A percentile compares a stretch with the other conserved stretches of the same genome.
phyloP scores from a whole-genome alignment of 2,888 invertebrate species.

The Oligia latruncula region DNA sequence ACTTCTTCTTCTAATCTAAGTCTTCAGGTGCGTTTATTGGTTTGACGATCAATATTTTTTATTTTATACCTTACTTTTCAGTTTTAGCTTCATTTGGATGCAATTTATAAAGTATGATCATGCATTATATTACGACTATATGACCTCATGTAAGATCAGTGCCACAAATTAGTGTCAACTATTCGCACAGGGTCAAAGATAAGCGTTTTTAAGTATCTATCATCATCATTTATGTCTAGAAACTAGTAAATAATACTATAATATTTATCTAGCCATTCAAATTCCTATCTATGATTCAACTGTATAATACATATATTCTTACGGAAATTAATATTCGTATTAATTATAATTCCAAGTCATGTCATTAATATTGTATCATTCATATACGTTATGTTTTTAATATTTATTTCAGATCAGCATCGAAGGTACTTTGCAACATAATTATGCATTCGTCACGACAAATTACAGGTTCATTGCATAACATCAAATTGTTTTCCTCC shows the following conservation, averaged over 20 bases:
- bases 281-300: conserved; percentile 38
- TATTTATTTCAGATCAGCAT: neutral
- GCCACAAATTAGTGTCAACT: conserved; percentile 14
- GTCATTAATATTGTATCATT: conserved; percentile 13
- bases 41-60: neutral
- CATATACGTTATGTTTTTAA: neutral
- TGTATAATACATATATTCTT: neutral
- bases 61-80: too few relatives aligned
- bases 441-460: neutral
- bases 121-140: neutral
- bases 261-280: conserved; percentile 8
- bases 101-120: neutral
- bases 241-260: neutral
- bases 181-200: neutral
- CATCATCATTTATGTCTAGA: neutral
- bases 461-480: conserved; percentile 21
- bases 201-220: neutral
- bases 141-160: neutral
- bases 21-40: neutral
- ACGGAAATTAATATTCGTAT: conserved; percentile 22
- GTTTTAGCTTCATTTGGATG: neutral
- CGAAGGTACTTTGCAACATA: neutral
- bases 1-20: neutral
- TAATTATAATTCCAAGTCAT: conserved; percentile 1
- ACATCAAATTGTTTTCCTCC: conserved; percentile 17